Evolutionary conservation across 2,888 invertebrate genomes (phyloP).

Genomic region (Geotrupes spiniger): DNA sequence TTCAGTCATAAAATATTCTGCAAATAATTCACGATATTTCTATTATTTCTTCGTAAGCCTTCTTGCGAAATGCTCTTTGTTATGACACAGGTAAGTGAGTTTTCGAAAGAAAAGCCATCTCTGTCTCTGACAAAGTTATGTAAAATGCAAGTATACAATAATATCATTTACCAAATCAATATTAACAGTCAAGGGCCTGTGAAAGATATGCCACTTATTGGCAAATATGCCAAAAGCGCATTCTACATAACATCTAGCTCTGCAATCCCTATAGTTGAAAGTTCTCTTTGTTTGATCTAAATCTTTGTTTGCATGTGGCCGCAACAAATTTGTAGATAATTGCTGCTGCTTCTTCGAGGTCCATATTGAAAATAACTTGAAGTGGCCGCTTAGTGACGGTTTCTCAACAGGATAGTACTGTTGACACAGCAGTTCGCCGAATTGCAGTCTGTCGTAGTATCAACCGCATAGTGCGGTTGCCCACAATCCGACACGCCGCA

Average conservation of each 20-base stretch:
- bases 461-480: too few species aligned
- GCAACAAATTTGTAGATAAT: slow-evolving; percentile 5
- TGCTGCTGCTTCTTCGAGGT: slow-evolving; percentile 1
- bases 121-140: slow-evolving; percentile 10
- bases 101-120: slow-evolving; percentile 10
- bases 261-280: slow-evolving; percentile 6
- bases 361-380: neutral
- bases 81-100: slow-evolving; percentile 6
- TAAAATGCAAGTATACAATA: slow-evolving; percentile 6
- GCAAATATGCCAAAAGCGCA: slow-evolving; percentile 8
- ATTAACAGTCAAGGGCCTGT: slow-evolving; percentile 4
- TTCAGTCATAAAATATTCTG: slow-evolving; percentile 9
- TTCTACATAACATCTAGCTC: slow-evolving; percentile 7
- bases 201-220: slow-evolving; percentile 8
- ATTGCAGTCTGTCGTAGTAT: too few species aligned
- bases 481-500: neutral
- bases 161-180: slow-evolving; percentile 6
- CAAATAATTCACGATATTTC: slow-evolving; percentile 9
- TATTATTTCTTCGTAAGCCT: slow-evolving; percentile 4
- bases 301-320: slow-evolving; percentile 5
- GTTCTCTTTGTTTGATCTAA: slow-evolving; percentile 8
- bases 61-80: slow-evolving; percentile 8
- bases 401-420: slow-evolving; percentile 6
- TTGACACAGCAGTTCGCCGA: too few species aligned
- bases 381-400: neutral